Evolutionary conservation across 2,888 invertebrate genomes (phyloP).

Genomic region (Drosophila siamana): DNA sequence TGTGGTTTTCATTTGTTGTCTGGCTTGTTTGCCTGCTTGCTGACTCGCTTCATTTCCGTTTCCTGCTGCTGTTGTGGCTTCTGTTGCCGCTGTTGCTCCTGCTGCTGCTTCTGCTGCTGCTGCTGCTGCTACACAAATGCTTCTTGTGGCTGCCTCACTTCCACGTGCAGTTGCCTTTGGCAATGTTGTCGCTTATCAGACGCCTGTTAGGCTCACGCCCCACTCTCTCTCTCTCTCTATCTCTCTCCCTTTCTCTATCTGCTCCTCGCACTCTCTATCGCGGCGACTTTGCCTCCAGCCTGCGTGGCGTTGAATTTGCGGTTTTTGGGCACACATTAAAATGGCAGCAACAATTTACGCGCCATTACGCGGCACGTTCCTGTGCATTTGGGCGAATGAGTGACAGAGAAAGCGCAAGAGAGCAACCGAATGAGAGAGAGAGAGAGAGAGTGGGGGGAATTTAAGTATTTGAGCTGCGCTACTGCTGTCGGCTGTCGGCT

Average conservation of each 20-base stretch:
- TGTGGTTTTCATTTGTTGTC: constrained; percentile 35
- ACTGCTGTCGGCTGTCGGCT: constrained; percentile 5
- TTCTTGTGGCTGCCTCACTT: constrained; percentile 8
- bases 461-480: constrained; percentile 40
- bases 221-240: background rate
- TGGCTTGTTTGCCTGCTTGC: constrained; percentile 45
- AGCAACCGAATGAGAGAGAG: background rate
- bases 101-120: constrained; percentile 7
- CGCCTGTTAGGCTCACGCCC: constrained; percentile 35
- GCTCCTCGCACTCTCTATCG: background rate
- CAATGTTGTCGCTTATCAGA: constrained; percentile 48
- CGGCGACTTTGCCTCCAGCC: constrained; percentile 3
- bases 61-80: constrained; percentile 44
- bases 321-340: constrained; percentile 75
- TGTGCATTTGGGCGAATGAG: constrained; percentile 13
- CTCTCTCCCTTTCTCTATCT: no score
- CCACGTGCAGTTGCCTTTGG: constrained; percentile 27
- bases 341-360: constrained; percentile 80
- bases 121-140: background rate
- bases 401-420: background rate
- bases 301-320: constrained; percentile 58
- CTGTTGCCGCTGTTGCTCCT: constrained; percentile 9
- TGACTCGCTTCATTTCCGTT: constrained; percentile 69
- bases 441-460: constrained; percentile 1
- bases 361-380: constrained; percentile 68